Evolutionary conservation across 2,113 vertebrate genomes (phyloP).

Genomic region (Phaethon lepturus): DNA sequence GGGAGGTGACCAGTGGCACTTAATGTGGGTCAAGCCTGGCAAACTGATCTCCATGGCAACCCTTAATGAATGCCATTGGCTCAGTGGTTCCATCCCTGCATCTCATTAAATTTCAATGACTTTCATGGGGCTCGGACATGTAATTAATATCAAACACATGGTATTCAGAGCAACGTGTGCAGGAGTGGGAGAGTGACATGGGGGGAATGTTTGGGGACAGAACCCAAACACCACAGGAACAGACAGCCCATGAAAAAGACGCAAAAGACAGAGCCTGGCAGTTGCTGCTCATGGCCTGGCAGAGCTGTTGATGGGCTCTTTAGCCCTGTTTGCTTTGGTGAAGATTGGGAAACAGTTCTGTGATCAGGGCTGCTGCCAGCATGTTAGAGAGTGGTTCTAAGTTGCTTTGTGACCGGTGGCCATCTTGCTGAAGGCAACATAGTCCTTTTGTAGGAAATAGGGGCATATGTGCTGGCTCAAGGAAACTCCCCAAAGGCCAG

Average conservation of each 20-base stretch:
- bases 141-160: constrained; percentile 78
- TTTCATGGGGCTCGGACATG: constrained; percentile 68
- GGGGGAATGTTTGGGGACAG: neutral
- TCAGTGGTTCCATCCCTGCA: constrained; percentile 69
- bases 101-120: constrained; percentile 79
- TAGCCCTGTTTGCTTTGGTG: neutral
- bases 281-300: neutral
- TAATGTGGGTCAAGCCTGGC: constrained; percentile 76
- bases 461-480: neutral
- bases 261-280: neutral
- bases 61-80: constrained; percentile 75
- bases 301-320: neutral
- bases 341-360: neutral
- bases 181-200: neutral
- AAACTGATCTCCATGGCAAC: constrained; percentile 74
- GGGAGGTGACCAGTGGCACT: constrained; percentile 69
- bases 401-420: neutral
- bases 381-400: neutral
- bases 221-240: constrained; percentile 7
- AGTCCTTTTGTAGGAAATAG: neutral
- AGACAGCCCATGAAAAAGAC: neutral
- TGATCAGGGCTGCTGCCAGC: neutral
- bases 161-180: constrained; percentile 55
- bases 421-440: neutral
- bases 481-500: neutral